Evolutionary conservation across 2,888 invertebrate species (phyloP), one percentile per base, ranked within the genome.

Genomic region (Pachydiplax longipennis): DNA sequence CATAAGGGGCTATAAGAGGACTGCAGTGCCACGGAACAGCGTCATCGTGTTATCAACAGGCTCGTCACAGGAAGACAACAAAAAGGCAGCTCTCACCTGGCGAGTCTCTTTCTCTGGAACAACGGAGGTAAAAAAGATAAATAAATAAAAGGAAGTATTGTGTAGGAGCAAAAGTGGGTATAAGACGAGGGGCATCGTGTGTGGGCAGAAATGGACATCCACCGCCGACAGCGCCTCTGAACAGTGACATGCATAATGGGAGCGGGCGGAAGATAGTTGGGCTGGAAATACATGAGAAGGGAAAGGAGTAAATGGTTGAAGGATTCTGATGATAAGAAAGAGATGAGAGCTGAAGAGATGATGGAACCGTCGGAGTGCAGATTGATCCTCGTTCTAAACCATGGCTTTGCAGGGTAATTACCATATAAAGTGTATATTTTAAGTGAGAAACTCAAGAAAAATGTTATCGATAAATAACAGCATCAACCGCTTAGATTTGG

Each of bases 31-130:
- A 15, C 53, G 18, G 18, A 53, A 53, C 18, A 48, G 12, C 12
- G 48, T 10, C 48, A 48, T 10, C 48, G 48, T 48, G 53, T 53
- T 53, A 53, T 53, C 53, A 53, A 18, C 53, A 18, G 83, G 18
- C 35, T 25, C 58, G 87, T n/a, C 61, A 48, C 73, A 12, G 31
- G 65, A 65, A 65, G 65, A 25, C n/a, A 73, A 31, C 25, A 31
- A 73, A 73, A 73, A 73, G 73, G 13, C 73, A 73, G 5, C 35
- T 13, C 58, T 87, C 37, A 87, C 87, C 87, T 87, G 87, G 87
- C 37, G 58, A 31, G 53, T 31, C 58, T 58, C 58, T 10, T 25
- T 53, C 58, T 48, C 87, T 22, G 31, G 73, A 73, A 65, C 65
- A 65, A 65, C 25, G n/a, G 25, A 25, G 25, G 18, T n/a, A 25